Percentiles rank a stretch among this genome's conserved stretches.
Evolutionary conservation across 2,797 vertebrate genomes (phyloP).

Genomic region (Neomorphus geoffroyi): DNA sequence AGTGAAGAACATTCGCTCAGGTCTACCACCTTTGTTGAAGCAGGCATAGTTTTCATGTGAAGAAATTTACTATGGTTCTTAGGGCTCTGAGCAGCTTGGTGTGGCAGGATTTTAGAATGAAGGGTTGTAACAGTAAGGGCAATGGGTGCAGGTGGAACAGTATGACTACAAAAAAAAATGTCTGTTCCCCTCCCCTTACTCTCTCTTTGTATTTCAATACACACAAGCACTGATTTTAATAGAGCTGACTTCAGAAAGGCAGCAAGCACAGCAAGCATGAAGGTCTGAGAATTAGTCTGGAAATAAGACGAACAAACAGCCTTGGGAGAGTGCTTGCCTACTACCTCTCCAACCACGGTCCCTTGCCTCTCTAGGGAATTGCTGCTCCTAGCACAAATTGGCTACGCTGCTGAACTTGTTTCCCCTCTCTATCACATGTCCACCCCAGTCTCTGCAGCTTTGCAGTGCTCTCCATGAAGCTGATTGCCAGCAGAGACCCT

Average conservation of each 20-base stretch:
- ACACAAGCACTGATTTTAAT: background rate
- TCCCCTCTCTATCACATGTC: background rate
- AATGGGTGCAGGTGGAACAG: background rate
- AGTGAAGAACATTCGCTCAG: background rate
- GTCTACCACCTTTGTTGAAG: background rate
- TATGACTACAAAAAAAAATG: background rate
- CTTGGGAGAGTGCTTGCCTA: background rate
- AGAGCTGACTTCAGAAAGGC: conserved; percentile 8
- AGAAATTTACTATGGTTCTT: background rate
- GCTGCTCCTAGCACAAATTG: background rate
- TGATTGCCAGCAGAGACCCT: background rate
- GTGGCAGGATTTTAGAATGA: background rate
- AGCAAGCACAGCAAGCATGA: conserved; percentile 4
- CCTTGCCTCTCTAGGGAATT: background rate
- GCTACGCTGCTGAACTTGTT: background rate
- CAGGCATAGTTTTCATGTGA: background rate
- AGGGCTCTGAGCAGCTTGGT: background rate
- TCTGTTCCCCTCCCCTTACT: background rate
- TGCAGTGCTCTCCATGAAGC: background rate
- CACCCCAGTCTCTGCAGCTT: background rate
- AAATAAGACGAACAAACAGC: conserved; percentile 41
- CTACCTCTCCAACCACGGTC: background rate
- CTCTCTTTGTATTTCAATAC: background rate
- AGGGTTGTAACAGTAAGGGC: background rate
- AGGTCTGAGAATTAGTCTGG: conserved; percentile 8